A percentile compares a stretch with the other conserved stretches of the same genome.
These are phyloP conservation scores for Zosterops japonicus DNA, from an alignment of 2,113 vertebrate genomes.

Conservation along the genomic window DNA sequence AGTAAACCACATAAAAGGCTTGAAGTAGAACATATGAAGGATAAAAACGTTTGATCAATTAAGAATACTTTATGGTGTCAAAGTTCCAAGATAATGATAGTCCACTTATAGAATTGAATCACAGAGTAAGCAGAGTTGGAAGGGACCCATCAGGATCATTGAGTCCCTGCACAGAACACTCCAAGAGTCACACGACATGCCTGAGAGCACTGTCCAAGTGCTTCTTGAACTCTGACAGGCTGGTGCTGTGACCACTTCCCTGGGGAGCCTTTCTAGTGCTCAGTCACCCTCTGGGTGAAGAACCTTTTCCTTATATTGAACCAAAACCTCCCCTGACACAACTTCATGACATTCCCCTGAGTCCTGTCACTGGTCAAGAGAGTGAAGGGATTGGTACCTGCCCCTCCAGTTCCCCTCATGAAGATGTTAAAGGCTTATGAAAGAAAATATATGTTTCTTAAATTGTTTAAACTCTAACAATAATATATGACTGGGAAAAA, in stretches of 20 bases:
- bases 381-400: neutral
- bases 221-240: neutral
- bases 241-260: neutral
- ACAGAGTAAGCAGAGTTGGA: neutral
- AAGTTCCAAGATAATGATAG: neutral
- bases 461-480: neutral
- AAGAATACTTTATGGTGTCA: neutral
- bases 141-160: fast-evolving
- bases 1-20: neutral
- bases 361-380: neutral
- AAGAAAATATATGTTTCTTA: neutral
- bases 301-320: too few species aligned
- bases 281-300: too few species aligned
- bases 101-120: neutral
- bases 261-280: neutral
- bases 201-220: neutral
- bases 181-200: too few species aligned
- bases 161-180: neutral
- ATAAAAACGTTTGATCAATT: neutral
- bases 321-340: neutral
- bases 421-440: neutral
- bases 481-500: neutral
- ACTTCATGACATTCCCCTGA: neutral
- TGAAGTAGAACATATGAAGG: neutral
- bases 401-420: neutral